phyloP scores from a whole-genome alignment of 2,797 vertebrate genomes.

The Sebastes trivittatus region DNA sequence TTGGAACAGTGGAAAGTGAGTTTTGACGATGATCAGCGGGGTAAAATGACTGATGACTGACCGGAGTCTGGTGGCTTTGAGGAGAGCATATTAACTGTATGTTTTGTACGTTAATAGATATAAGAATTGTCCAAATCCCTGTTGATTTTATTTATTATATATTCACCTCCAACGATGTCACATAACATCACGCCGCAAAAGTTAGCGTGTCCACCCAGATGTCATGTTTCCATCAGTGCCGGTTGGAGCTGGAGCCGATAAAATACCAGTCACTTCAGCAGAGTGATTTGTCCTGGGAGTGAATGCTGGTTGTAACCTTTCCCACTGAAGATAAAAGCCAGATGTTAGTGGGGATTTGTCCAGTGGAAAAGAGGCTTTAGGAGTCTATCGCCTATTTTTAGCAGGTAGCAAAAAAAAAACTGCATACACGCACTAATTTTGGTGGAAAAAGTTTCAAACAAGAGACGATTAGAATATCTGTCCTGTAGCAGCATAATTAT shows the following conservation, averaged over 20 bases:
- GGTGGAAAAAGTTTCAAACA: conserved; percentile 35
- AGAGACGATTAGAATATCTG: conserved; percentile 35
- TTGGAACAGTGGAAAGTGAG: not conserved
- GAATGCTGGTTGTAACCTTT: not conserved
- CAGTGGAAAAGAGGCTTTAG: not conserved
- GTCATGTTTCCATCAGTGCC: not conserved
- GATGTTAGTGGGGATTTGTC: too few relatives aligned
- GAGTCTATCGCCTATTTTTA: not conserved
- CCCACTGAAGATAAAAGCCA: not conserved
- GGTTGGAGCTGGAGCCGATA: not conserved
- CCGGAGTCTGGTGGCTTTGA: not conserved
- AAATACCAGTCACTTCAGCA: not conserved
- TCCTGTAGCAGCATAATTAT: conserved; percentile 45
- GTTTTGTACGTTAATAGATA: not conserved
- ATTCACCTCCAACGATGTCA: too few relatives aligned
- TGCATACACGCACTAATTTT: not conserved
- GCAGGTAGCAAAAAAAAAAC: not conserved
- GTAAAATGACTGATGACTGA: not conserved
- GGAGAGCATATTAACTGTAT: not conserved
- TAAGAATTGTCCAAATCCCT: too few relatives aligned
- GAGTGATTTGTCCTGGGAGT: not conserved
- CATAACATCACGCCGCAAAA: too few relatives aligned
- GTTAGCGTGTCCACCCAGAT: not conserved
- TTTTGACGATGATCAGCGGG: not conserved
- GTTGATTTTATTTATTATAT: too few relatives aligned